Evolutionary conservation across 2,797 vertebrate species (phyloP).

Genomic region (Botia almorhae): DNA sequence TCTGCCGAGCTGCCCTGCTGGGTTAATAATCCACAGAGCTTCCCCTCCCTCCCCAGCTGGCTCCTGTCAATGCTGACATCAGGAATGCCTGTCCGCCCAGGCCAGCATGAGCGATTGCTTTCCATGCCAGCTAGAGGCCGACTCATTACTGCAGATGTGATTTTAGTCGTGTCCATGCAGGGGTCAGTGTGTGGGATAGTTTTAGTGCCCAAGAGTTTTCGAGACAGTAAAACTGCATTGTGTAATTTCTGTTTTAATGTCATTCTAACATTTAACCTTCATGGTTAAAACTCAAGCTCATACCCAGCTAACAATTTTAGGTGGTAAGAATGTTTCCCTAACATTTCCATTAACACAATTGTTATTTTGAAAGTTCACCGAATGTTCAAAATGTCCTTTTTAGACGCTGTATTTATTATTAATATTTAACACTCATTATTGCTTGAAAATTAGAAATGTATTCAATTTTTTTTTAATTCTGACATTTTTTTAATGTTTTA

Average conservation of each 20-base stretch:
- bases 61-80: slow-evolving; percentile 82
- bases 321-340: no score
- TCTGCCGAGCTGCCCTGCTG: slow-evolving; percentile 53
- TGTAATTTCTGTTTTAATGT: background rate
- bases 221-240: background rate
- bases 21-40: slow-evolving; percentile 52
- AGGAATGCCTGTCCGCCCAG: slow-evolving; percentile 75
- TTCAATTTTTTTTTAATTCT: no score
- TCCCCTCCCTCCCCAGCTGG: slow-evolving; percentile 81
- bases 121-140: slow-evolving; percentile 58
- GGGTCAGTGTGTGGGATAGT: background rate
- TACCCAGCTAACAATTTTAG: no score
- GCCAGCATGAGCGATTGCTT: slow-evolving; percentile 54
- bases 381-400: no score
- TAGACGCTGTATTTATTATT: no score
- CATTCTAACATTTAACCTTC: no score
- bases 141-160: slow-evolving; percentile 55
- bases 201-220: background rate
- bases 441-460: no score
- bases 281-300: background rate
- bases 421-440: no score
- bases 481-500: no score
- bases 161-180: slow-evolving; percentile 45
- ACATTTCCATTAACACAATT: no score
- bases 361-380: no score